These are phyloP conservation scores for Adelosebastes latens DNA, from an alignment of 2,797 vertebrate species.

Conservation along the genomic window DNA sequence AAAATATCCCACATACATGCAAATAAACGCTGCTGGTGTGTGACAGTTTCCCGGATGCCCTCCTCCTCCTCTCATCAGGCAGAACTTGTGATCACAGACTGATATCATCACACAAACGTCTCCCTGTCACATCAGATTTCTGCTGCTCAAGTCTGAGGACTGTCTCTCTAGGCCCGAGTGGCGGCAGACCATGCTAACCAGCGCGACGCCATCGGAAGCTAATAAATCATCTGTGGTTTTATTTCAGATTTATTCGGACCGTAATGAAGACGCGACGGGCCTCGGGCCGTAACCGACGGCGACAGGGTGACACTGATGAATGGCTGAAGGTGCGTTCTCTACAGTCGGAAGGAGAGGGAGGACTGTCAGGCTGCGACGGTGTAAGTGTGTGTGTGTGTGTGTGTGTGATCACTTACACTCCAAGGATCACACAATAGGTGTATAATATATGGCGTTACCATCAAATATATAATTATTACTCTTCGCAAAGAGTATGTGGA, in stretches of 20 bases:
- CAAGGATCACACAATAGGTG: slow-evolving; percentile 28
- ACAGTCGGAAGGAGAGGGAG: slow-evolving; percentile 71
- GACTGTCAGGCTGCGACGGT: slow-evolving; percentile 65
- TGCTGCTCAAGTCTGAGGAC: slow-evolving; percentile 61
- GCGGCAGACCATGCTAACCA: slow-evolving; percentile 75
- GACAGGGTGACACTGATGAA: slow-evolving; percentile 83
- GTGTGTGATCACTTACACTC: slow-evolving; percentile 37
- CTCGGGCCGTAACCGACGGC: slow-evolving; percentile 74
- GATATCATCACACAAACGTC: slow-evolving; percentile 70
- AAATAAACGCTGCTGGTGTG: slow-evolving; percentile 52
- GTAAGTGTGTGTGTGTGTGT: slow-evolving; percentile 27
- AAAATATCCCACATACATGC: slow-evolving; percentile 30
- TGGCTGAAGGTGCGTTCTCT: slow-evolving; percentile 77
- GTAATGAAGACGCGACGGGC: slow-evolving; percentile 81
- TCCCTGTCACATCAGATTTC: slow-evolving; percentile 74
- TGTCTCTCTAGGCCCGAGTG: slow-evolving; percentile 66
- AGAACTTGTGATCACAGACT: slow-evolving; percentile 73
- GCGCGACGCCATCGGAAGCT: slow-evolving; percentile 74
- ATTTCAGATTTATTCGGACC: slow-evolving; percentile 80
- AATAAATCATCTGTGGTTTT: slow-evolving; percentile 83
- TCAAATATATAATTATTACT: slow-evolving; percentile 23
- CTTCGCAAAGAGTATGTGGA: not conserved
- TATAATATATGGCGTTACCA: slow-evolving; percentile 17
- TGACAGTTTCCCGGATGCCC: slow-evolving; percentile 51
- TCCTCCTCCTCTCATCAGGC: slow-evolving; percentile 65